phyloP scores from a whole-genome alignment of 2,888 invertebrate species.

The Nesidiocoris tenuis region DNA sequence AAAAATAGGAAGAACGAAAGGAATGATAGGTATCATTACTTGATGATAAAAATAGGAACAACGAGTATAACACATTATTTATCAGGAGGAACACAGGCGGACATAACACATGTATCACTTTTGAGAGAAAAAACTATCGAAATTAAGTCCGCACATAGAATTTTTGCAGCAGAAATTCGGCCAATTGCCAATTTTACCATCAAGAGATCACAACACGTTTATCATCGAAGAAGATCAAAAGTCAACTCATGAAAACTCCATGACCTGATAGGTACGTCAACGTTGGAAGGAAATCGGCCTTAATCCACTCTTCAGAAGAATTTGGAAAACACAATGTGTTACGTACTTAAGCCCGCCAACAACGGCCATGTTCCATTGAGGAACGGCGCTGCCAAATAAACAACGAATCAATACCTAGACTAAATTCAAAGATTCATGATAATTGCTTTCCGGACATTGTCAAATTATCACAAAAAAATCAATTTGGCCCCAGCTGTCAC shows the following conservation, averaged over 20 bases:
- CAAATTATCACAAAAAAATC: no score
- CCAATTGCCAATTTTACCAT: conserved; percentile 17
- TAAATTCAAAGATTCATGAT: no score
- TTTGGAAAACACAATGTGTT: no score
- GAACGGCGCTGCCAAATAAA: no score
- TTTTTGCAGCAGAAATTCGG: conserved; percentile 7
- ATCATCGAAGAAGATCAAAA: conserved; percentile 5
- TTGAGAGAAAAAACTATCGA: not conserved
- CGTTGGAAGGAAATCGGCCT: not conserved
- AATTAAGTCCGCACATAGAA: conserved; percentile 19
- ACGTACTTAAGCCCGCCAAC: no score
- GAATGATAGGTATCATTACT: not conserved
- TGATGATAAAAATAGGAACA: conserved; percentile 24
- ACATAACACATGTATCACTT: conserved; percentile 3
- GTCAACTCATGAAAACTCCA: conserved; percentile 7
- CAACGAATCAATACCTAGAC: no score
- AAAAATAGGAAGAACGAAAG: not conserved
- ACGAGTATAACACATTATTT: conserved; percentile 5
- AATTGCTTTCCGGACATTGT: no score
- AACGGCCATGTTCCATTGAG: no score
- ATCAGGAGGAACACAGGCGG: not conserved
- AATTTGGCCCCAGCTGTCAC: conserved; percentile 25
- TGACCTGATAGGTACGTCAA: not conserved
- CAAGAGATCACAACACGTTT: conserved; percentile 13
- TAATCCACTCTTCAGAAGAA: no score